Evolutionary conservation across 2,113 vertebrate species (phyloP).

Genomic region (Barnardius zonarius): DNA sequence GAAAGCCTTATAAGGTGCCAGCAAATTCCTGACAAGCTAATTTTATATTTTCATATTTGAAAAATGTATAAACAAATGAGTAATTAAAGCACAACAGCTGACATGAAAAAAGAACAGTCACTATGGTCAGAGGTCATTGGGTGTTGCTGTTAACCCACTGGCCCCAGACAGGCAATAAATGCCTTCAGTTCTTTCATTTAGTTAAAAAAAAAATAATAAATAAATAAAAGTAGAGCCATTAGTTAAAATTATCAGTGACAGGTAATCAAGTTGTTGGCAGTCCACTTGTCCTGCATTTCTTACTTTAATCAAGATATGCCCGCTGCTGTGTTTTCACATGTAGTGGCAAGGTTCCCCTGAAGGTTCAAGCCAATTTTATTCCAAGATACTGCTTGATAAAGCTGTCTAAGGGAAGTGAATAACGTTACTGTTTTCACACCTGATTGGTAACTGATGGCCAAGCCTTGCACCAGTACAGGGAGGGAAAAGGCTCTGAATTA

Average conservation of each 20-base stretch:
- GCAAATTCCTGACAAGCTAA: neutral
- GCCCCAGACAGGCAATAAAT: neutral
- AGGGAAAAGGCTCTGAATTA: neutral
- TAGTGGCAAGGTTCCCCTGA: neutral
- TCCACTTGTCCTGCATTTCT: neutral
- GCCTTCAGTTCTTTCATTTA: neutral
- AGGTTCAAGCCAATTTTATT: neutral
- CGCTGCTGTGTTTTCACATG: neutral
- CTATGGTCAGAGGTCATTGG: neutral
- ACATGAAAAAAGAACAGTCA: neutral
- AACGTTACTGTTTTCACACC: constrained; percentile 33
- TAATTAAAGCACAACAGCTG: neutral
- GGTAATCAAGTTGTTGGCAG: neutral
- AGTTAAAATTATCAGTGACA: neutral
- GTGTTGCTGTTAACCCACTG: neutral
- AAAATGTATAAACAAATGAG: neutral
- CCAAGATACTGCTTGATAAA: neutral
- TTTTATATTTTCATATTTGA: neutral
- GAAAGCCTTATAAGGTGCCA: neutral
- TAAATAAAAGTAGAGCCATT: neutral
- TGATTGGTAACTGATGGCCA: neutral
- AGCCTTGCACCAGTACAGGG: neutral
- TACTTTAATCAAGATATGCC: neutral
- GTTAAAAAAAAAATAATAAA: neutral
- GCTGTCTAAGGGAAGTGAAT: neutral